Evolutionary conservation across 2,797 vertebrate species (phyloP).

Genomic region (Sarcoramphus papa): DNA sequence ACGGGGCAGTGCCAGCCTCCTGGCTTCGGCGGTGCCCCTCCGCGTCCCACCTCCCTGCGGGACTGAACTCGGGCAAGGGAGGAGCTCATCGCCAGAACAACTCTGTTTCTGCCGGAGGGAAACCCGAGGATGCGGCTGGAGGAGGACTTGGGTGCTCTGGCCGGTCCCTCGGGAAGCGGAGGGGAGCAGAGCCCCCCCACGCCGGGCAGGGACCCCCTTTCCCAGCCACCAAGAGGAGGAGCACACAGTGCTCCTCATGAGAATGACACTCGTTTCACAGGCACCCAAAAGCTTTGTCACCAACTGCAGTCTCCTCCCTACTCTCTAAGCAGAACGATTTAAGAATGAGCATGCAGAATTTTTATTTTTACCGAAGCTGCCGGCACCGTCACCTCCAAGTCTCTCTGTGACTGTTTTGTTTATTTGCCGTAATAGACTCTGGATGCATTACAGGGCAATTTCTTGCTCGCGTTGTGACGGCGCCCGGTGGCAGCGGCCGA

Average conservation of each 20-base stretch:
- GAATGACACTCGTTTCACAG: not conserved
- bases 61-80: not conserved
- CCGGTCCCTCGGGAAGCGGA: not conserved
- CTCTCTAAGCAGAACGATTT: not conserved
- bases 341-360: not conserved
- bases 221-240: no score
- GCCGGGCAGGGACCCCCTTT: not conserved
- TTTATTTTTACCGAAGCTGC: not conserved
- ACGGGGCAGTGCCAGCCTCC: not conserved
- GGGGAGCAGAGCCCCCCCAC: not conserved
- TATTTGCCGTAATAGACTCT: not conserved
- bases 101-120: not conserved
- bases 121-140: not conserved
- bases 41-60: not conserved
- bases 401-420: not conserved
- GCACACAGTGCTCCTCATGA: fast-evolving
- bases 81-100: not conserved
- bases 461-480: fast-evolving
- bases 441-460: not conserved
- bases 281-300: not conserved
- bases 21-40: not conserved
- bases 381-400: not conserved
- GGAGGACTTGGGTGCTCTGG: not conserved
- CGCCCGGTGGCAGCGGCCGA: not conserved
- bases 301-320: not conserved